Evolutionary conservation across 2,888 invertebrate species (phyloP), one percentile per base, ranked within the genome.

Genomic region (Thysanoteuthis rhombus): DNA sequence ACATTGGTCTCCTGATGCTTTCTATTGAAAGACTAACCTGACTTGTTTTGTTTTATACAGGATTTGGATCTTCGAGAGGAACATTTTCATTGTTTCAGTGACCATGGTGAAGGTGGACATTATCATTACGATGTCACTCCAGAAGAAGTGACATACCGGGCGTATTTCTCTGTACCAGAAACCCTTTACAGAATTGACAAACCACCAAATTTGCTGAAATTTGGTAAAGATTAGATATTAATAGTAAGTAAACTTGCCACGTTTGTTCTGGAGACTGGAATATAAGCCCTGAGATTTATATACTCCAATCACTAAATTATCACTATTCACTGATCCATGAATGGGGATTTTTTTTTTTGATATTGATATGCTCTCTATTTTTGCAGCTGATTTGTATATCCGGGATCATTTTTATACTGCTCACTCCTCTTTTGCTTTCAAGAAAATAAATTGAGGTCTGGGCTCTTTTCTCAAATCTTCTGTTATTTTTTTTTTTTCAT

Each of bases 81-180:
- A 97, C 99, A 99, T 97, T 99, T 99, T 97, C 99, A 99, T 97
- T 97, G 97, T 94, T 99, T 99, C 96, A 98, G 98, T 97, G 95
- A 96, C 38, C 97, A 97, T 94, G 97, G 97, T 0, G 96, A 97
- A 91, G 97, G 97, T 95, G 99, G 99, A 0, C 99, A 99, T 97
- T 99, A 99, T 97, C 99, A 99, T 97, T 98, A 98, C 97, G 99
- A 99, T 97, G 98, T 98, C 22, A 98, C 99, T 52, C 99, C 99
- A 0, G 98, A 98, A 22, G 97, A 97, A n/a, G 99, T 98, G 25
- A 98, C 98, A 96, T 99, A 99, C 97, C 98, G 98, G 96, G 99
- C 98, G 0, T 99, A 99, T 97, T 98, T 99, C 97, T 98, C 95
- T 52, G 97, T 98, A 90, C 99, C 98, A 5, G 96, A 97, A 94